Conservation (phyloP, 2,888 invertebrate genomes). For the Pheosia tremula region DNA sequence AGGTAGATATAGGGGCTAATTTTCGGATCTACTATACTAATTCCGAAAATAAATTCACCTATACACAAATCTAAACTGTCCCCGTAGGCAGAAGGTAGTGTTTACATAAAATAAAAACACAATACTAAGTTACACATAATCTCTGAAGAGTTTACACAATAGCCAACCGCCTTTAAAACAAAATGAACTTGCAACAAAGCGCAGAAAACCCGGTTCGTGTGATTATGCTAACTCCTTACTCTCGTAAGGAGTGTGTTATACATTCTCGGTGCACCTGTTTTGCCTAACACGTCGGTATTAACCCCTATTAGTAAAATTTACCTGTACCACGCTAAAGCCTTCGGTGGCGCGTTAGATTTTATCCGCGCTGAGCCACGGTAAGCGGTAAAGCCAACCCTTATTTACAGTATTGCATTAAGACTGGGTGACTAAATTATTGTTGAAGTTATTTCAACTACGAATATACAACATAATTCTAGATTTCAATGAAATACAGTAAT, state of each 20-base stretch:
- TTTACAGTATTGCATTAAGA: conserved; percentile 36
- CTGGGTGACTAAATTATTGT: conserved; percentile 23
- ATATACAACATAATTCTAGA: background rate
- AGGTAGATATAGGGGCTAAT: too few species aligned
- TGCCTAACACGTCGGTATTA: conserved; percentile 38
- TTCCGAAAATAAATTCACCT: too few species aligned
- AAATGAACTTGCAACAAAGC: background rate
- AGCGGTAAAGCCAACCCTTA: conserved; percentile 38
- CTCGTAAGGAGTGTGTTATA: conserved; percentile 20
- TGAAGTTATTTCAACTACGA: conserved; percentile 10
- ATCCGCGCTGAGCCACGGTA: conserved; percentile 27
- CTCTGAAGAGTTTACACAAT: too few species aligned
- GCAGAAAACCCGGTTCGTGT: background rate
- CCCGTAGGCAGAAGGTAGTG: too few species aligned
- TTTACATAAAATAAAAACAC: too few species aligned
- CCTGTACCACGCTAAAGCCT: conserved; percentile 35
- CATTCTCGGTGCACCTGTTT: conserved; percentile 34
- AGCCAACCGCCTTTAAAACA: background rate
- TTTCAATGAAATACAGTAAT: too few species aligned
- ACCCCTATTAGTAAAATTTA: conserved; percentile 45
- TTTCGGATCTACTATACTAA: too few species aligned
- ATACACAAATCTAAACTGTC: too few species aligned
- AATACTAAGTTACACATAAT: too few species aligned
- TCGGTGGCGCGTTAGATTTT: conserved; percentile 31
- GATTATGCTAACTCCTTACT: conserved; percentile 24